phyloP scores from a whole-genome alignment of 2,888 invertebrate genomes.

The Drosophila gaucha region DNA sequence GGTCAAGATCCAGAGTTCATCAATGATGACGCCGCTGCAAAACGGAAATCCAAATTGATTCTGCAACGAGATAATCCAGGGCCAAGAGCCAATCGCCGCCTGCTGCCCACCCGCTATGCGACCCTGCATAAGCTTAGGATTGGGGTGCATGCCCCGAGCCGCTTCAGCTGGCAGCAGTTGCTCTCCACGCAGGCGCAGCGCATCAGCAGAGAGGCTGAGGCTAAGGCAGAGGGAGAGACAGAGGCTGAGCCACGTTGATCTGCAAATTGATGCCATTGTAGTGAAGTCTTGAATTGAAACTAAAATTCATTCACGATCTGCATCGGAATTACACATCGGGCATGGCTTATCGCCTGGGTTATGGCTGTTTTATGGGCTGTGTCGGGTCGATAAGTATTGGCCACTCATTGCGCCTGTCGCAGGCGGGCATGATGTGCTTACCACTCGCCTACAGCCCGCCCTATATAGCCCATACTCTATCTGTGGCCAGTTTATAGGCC shows the following conservation, averaged over 20 bases:
- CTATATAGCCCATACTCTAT: slow-evolving; percentile 33
- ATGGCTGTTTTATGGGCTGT: slow-evolving; percentile 45
- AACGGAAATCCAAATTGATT: slow-evolving; percentile 57
- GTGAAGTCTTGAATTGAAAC: slow-evolving; percentile 49
- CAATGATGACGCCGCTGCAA: slow-evolving; percentile 76
- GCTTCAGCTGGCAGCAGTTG: slow-evolving; percentile 43
- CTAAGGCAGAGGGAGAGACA: slow-evolving; percentile 1
- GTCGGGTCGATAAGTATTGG: slow-evolving; percentile 44
- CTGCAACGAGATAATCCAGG: slow-evolving; percentile 80
- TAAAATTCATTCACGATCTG: slow-evolving; percentile 36
- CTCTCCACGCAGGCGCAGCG: slow-evolving; percentile 53
- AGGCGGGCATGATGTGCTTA: slow-evolving; percentile 22
- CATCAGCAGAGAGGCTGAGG: slow-evolving; percentile 10
- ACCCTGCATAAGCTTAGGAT: slow-evolving; percentile 13
- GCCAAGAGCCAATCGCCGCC: slow-evolving; percentile 58
- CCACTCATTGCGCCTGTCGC: slow-evolving; percentile 4
- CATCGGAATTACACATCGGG: slow-evolving; percentile 57
- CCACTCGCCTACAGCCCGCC: background rate
- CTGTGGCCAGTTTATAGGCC: slow-evolving; percentile 15
- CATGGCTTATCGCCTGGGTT: slow-evolving; percentile 46
- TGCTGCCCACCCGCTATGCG: slow-evolving; percentile 65
- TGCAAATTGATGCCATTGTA: slow-evolving; percentile 52
- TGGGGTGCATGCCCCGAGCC: background rate
- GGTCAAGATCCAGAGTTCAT: slow-evolving; percentile 65
- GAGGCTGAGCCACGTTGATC: slow-evolving; percentile 20